A percentile compares a stretch with the other conserved stretches of the same genome.
Conservation (phyloP, 2,888 invertebrate genomes). For the Idaea biselata region DNA sequence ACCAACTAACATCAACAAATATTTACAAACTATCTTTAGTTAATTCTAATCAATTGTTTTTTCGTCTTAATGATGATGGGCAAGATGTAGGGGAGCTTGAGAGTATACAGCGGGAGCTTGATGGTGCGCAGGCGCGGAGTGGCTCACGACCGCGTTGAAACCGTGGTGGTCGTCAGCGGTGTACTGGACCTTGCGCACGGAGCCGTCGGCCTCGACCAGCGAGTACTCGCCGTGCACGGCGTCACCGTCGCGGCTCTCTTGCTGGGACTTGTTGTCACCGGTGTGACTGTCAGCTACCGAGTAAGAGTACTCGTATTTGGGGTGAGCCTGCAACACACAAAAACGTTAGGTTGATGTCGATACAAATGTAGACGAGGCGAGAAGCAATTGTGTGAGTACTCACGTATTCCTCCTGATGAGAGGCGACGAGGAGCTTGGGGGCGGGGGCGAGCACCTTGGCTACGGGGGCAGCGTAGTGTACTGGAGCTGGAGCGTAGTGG, state of each 20-base stretch:
- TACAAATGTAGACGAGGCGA: neutral
- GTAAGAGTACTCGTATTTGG: constrained; percentile 80
- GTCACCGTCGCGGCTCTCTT: constrained; percentile 81
- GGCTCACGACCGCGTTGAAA: constrained; percentile 67
- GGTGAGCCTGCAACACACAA: constrained; percentile 65
- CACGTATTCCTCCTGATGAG: constrained; percentile 57
- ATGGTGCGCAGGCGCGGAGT: constrained; percentile 58
- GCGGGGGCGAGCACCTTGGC: constrained; percentile 43
- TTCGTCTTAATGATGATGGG: constrained; percentile 48
- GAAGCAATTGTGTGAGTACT: constrained; percentile 25
- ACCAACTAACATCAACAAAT: constrained; percentile 10
- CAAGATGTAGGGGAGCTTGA: constrained; percentile 25
- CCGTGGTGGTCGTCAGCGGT: constrained; percentile 77
- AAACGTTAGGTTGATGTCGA: neutral
- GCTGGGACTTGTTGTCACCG: constrained; percentile 82
- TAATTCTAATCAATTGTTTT: neutral
- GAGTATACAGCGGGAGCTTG: constrained; percentile 36
- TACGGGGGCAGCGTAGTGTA: constrained; percentile 40
- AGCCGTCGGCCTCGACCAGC: constrained; percentile 73
- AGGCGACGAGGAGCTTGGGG: constrained; percentile 42
- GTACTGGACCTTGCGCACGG: constrained; percentile 76
- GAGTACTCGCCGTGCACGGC: constrained; percentile 80
- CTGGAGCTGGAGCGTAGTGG: constrained; percentile 37
- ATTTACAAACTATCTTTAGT: constrained; percentile 11
- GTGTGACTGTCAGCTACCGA: constrained; percentile 80